Evolutionary conservation across 2,113 vertebrate genomes (phyloP).

Genomic region (Centropus unirufus): DNA sequence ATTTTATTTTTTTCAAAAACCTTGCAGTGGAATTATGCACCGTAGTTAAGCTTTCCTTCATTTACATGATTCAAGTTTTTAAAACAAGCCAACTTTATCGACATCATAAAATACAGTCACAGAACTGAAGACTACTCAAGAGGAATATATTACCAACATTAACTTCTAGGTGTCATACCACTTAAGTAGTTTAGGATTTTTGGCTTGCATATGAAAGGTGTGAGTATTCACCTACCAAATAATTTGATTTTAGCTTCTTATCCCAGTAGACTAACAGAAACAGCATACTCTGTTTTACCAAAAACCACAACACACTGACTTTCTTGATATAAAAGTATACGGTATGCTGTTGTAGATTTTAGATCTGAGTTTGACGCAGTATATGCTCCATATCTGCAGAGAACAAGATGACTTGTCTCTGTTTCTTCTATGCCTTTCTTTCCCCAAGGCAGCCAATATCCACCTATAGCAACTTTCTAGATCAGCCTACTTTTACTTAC

Average conservation of each 20-base stretch:
- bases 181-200: not conserved
- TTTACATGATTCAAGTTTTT: not conserved
- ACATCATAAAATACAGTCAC: not conserved
- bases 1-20: not conserved
- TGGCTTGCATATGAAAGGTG: not conserved
- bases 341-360: not conserved
- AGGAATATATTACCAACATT: not conserved
- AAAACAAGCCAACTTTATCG: not conserved
- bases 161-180: not conserved
- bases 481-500: not conserved
- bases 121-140: not conserved
- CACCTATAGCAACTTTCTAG: not conserved
- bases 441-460: not conserved
- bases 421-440: accelerated
- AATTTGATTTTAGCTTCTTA: not conserved
- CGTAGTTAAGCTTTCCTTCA: not conserved
- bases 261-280: not conserved
- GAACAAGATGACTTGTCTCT: not conserved
- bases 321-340: not conserved
- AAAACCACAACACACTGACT: not conserved
- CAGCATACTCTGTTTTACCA: not conserved
- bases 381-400: not conserved
- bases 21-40: not conserved
- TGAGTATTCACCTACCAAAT: accelerated
- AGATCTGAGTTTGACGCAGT: not conserved